Percentiles rank a stretch among this genome's conserved stretches.
These are phyloP conservation scores for Heliconius nattereri DNA, from an alignment of 1,140 invertebrate genomes.

Conservation along the genomic window DNA sequence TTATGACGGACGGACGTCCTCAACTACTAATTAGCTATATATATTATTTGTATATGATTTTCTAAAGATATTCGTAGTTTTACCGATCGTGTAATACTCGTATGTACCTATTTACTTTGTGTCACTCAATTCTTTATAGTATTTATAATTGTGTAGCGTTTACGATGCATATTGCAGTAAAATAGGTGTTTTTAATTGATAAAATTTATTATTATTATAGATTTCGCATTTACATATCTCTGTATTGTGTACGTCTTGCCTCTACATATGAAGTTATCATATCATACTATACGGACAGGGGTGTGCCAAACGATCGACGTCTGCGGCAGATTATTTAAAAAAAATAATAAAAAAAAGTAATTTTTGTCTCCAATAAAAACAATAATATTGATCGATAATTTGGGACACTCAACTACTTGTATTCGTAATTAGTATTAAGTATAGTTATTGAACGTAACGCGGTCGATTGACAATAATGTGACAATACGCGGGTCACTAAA, in stretches of 20 bases:
- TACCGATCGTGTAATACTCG: conserved; percentile 46
- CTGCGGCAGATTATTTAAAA: neutral
- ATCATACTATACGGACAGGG: conserved; percentile 33
- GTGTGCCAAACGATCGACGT: conserved; percentile 26
- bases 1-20: conserved; percentile 55
- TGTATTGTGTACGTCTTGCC: conserved; percentile 33
- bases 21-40: conserved; percentile 69
- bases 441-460: conserved; percentile 41
- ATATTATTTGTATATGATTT: conserved; percentile 75
- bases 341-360: neutral
- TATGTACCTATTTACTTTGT: neutral
- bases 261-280: conserved; percentile 46
- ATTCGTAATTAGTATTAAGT: conserved; percentile 34
- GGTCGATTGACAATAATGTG: conserved; percentile 54
- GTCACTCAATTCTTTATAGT: conserved; percentile 6
- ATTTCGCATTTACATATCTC: conserved; percentile 44
- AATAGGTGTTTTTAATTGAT: conserved; percentile 37
- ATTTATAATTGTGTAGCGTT: conserved; percentile 53
- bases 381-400: conserved; percentile 28
- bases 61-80: conserved; percentile 77
- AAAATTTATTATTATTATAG: neutral
- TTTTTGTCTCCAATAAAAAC: conserved; percentile 2
- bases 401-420: conserved; percentile 34
- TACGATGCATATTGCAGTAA: conserved; percentile 33
- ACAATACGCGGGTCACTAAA: conserved; percentile 47